Evolutionary conservation across 30 jellyfish, hydroid and myxozoan species (phyloP).

Genomic region (Turritopsis dohrnii): DNA sequence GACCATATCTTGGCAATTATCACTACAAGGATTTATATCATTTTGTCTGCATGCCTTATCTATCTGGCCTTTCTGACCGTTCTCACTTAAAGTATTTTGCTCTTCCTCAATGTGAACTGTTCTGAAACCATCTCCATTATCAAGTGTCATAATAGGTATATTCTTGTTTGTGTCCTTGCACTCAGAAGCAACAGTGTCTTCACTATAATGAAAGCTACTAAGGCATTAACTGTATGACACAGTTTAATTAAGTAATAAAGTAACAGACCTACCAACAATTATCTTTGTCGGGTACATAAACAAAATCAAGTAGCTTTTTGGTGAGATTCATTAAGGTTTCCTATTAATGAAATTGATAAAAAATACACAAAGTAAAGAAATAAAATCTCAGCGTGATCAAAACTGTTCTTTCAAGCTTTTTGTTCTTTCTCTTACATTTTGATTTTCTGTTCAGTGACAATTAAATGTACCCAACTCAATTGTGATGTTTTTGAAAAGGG

Average conservation of each 20-base stretch:
- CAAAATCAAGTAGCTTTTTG: neutral
- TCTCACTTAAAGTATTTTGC: neutral
- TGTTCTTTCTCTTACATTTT: too few species aligned
- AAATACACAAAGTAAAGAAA: neutral
- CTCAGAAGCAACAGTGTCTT: neutral
- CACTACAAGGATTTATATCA: neutral
- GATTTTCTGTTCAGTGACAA: too few species aligned
- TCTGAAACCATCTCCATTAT: neutral
- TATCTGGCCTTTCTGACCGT: neutral
- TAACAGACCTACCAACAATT: neutral
- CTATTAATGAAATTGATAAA: neutral
- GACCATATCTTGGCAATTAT: neutral
- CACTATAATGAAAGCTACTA: neutral
- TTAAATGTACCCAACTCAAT: too few species aligned
- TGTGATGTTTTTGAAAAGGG: too few species aligned
- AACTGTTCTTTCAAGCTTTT: too few species aligned
- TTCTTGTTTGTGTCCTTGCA: neutral
- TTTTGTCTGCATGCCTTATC: neutral
- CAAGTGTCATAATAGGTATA: neutral
- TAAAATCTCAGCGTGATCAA: neutral
- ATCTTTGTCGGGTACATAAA: neutral
- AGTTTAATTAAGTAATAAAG: too few species aligned
- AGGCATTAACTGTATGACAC: neutral
- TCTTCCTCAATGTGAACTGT: neutral
- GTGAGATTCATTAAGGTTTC: neutral